These are phyloP conservation scores for Diabrotica virgifera DNA, from an alignment of 1,140 invertebrate species.

Conservation along the genomic window DNA sequence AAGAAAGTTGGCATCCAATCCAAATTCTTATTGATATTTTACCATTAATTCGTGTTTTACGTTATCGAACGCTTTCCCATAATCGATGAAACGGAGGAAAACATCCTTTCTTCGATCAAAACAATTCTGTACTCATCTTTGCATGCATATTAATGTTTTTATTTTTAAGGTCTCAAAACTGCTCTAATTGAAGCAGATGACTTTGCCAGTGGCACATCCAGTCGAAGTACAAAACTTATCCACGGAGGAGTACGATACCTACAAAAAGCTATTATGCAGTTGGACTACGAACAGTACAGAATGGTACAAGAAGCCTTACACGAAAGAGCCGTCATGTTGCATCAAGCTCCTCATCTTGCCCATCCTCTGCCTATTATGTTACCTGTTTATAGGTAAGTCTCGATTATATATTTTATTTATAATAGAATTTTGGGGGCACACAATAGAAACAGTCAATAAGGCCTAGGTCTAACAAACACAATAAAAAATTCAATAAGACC, in stretches of 20 bases:
- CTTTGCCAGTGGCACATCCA: conserved; percentile 96
- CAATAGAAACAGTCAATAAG: too few relatives aligned
- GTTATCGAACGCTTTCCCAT: too few relatives aligned
- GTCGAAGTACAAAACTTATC: conserved; percentile 94
- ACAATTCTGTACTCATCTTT: too few relatives aligned
- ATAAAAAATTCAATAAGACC: too few relatives aligned
- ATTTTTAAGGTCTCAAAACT: conserved; percentile 74
- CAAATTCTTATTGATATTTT: too few relatives aligned
- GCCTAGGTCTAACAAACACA: too few relatives aligned
- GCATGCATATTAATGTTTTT: too few relatives aligned
- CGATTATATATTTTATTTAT: not conserved
- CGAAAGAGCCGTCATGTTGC: conserved; percentile 90
- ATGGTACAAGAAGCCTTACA: conserved; percentile 98
- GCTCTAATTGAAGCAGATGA: conserved; percentile 96
- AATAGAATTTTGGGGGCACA: too few relatives aligned
- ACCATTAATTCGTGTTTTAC: too few relatives aligned
- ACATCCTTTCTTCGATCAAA: too few relatives aligned
- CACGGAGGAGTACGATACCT: conserved; percentile 98
- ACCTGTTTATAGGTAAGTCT: conserved; percentile 89
- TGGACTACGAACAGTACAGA: conserved; percentile 91
- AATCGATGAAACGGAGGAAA: too few relatives aligned
- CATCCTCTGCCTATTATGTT: conserved; percentile 97
- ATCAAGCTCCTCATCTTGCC: conserved; percentile 95
- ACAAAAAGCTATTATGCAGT: conserved; percentile 94
- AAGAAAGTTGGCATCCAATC: too few relatives aligned